Percentiles rank a stretch among this genome's conserved stretches.
These are phyloP conservation scores for Sinonovacula constricta DNA, from an alignment of 1,140 invertebrate genomes.

Conservation along the genomic window DNA sequence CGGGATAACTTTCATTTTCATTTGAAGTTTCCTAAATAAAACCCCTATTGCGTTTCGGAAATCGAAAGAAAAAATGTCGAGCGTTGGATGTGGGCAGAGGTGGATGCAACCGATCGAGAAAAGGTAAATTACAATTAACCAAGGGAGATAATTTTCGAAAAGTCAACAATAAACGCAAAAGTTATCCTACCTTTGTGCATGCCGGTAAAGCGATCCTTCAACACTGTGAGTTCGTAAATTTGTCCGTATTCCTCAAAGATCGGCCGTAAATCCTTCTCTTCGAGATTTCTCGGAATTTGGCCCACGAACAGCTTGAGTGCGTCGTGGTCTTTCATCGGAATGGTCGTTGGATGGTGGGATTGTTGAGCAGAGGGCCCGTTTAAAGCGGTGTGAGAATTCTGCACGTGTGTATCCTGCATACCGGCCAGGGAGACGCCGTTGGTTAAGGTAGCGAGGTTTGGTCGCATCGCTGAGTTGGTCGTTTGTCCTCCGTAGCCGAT, in stretches of 20 bases:
- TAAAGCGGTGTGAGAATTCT: not conserved
- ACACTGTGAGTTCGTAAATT: constrained; percentile 95
- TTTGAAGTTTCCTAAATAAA: no score
- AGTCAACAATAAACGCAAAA: no score
- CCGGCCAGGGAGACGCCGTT: constrained; percentile 42
- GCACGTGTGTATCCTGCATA: constrained; percentile 5
- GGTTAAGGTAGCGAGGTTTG: constrained; percentile 38
- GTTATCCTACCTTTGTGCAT: constrained; percentile 97
- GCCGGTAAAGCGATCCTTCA: constrained; percentile 90
- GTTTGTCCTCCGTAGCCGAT: not conserved
- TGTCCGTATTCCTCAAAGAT: constrained; percentile 96
- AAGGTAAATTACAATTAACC: no score
- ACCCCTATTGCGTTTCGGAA: no score
- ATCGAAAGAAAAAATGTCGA: no score
- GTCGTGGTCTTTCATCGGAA: constrained; percentile 80
- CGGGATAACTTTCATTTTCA: no score
- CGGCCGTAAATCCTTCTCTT: constrained; percentile 92
- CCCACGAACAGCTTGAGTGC: constrained; percentile 94
- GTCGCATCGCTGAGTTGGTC: constrained; percentile 28
- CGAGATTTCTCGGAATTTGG: constrained; percentile 94
- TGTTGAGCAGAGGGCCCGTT: constrained; percentile 18
- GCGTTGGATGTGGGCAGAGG: no score
- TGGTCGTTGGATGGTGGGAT: constrained; percentile 9
- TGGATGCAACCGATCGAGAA: no score
- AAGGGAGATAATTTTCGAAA: no score